A percentile compares a stretch with the other conserved stretches of the same genome.
phyloP scores from a whole-genome alignment of 2,797 vertebrate species.

The Spea hammondii region DNA sequence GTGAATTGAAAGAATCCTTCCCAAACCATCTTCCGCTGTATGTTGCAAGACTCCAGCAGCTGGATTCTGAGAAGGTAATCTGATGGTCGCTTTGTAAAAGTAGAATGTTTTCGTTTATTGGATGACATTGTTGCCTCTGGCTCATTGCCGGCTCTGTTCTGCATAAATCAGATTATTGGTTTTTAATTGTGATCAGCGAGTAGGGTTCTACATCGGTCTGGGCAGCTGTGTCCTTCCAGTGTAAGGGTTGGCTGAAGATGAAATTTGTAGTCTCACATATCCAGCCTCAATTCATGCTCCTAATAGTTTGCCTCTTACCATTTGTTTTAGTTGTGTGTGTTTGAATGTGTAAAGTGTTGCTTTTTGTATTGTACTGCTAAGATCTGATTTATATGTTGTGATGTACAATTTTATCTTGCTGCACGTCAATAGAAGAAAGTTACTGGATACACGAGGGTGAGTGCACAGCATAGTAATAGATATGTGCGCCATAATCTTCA shows the following conservation, averaged over 20 bases:
- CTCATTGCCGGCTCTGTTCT: not conserved
- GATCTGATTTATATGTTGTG: slow-evolving; percentile 19
- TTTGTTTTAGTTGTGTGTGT: too few species aligned
- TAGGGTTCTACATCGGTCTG: too few species aligned
- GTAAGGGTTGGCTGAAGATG: too few species aligned
- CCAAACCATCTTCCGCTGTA: slow-evolving; percentile 88
- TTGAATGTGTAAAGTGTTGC: too few species aligned
- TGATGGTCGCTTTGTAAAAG: too few species aligned
- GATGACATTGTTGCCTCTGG: not conserved
- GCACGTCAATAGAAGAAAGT: slow-evolving; percentile 42
- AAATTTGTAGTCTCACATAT: too few species aligned
- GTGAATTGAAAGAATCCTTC: slow-evolving; percentile 86
- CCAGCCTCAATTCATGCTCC: too few species aligned
- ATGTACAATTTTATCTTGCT: slow-evolving; percentile 25
- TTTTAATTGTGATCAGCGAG: too few species aligned
- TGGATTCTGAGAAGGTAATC: slow-evolving; percentile 92
- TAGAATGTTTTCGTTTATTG: too few species aligned
- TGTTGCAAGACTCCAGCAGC: slow-evolving; percentile 91
- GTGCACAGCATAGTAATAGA: slow-evolving; percentile 16
- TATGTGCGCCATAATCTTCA: not conserved
- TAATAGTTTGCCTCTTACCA: too few species aligned
- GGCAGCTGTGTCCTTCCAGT: too few species aligned
- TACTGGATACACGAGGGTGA: slow-evolving; percentile 18
- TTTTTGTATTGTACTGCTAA: not conserved
- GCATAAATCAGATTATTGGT: not conserved